Evolutionary conservation across 2,113 vertebrate genomes (phyloP).

Genomic region (Ranitomeya imitator): DNA sequence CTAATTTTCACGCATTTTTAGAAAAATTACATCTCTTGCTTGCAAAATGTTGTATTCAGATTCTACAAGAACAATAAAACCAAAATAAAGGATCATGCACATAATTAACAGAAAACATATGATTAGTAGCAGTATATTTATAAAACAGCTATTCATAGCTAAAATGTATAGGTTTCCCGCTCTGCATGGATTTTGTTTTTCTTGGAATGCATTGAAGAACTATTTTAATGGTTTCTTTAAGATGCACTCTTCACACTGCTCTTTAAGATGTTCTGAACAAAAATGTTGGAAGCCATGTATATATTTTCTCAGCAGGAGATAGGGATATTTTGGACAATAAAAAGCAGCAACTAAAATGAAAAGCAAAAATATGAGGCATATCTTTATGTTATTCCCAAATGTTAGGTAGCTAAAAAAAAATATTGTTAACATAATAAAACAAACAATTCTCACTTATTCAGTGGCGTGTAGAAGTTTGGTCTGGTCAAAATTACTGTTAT

Average conservation of each 20-base stretch:
- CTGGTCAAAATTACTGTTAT: too few relatives aligned
- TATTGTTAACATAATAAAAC: too few relatives aligned
- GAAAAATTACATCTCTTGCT: neutral
- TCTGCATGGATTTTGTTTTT: conserved; percentile 39
- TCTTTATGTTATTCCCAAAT: neutral
- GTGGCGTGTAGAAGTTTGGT: too few relatives aligned
- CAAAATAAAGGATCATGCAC: neutral
- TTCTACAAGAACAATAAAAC: neutral
- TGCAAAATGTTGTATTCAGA: neutral
- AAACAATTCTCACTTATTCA: too few relatives aligned
- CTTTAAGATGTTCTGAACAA: conserved; percentile 21
- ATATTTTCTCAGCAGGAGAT: conserved; percentile 10
- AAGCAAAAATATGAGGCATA: neutral
- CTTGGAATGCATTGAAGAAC: conserved; percentile 39
- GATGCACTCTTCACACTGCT: conserved; percentile 50
- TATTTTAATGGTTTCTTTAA: conserved; percentile 49
- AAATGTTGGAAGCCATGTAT: conserved; percentile 16
- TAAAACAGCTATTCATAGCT: conserved; percentile 44
- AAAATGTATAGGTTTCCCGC: conserved; percentile 47
- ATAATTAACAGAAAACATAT: conserved; percentile 2
- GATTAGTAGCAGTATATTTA: conserved; percentile 20
- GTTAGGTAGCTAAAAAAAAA: too few relatives aligned
- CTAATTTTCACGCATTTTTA: neutral
- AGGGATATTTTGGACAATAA: neutral
- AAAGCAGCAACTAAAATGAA: neutral